Conservation (phyloP, 2,888 invertebrate genomes). For the Steinernema carpocapsae region DNA sequence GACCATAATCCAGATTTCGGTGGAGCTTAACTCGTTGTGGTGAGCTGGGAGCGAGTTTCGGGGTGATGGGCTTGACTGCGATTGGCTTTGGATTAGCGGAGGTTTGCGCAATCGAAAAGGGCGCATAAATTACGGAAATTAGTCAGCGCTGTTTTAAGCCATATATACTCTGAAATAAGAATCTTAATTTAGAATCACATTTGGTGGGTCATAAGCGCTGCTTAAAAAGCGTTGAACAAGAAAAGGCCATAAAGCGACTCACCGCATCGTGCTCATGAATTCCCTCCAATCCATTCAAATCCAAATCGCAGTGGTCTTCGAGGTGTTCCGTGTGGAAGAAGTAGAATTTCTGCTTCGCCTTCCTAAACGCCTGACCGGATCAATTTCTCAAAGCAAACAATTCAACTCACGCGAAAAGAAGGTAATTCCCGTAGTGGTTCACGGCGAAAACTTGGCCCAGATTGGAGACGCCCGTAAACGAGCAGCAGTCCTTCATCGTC, state of each 20-base stretch:
- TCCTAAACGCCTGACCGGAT: neutral
- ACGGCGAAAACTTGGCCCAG: constrained; percentile 33
- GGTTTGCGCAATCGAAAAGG: no score
- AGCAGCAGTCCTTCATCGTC: constrained; percentile 34
- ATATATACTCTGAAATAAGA: no score
- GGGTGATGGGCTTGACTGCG: no score
- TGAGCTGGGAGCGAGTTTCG: no score
- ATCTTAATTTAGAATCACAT: no score
- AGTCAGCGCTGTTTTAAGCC: no score
- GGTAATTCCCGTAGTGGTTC: constrained; percentile 31
- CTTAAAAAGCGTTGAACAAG: no score
- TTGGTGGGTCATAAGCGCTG: no score
- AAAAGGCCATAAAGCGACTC: constrained; percentile 16
- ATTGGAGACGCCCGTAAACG: constrained; percentile 32
- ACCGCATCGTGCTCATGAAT: constrained; percentile 23
- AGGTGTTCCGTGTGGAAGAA: constrained; percentile 27
- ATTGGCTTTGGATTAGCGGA: no score
- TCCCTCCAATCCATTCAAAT: neutral
- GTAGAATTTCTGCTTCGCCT: constrained; percentile 21
- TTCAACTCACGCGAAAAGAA: constrained; percentile 22
- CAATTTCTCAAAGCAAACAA: neutral
- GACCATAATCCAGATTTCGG: no score
- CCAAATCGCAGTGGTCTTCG: constrained; percentile 26
- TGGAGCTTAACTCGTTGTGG: no score
- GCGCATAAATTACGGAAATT: no score